Evolutionary conservation across 1,140 invertebrate species (phyloP).

Genomic region (Drosophila paulistorum): DNA sequence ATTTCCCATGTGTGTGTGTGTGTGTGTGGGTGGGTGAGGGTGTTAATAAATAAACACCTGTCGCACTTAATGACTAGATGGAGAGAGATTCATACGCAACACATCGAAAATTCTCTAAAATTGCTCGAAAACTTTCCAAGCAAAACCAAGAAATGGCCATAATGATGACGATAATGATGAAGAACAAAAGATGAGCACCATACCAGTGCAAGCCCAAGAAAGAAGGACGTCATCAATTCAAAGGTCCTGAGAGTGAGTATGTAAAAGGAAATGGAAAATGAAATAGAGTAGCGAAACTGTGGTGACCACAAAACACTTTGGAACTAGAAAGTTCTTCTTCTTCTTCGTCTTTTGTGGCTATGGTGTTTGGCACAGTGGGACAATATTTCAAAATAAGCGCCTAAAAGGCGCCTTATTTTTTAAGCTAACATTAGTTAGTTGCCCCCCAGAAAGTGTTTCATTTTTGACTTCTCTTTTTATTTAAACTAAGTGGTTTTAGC

Average conservation of each 20-base stretch:
- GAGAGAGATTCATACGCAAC: not conserved
- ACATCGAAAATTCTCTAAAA: slow-evolving; percentile 22
- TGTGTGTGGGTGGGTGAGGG: not conserved
- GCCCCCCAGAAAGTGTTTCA: too few species aligned
- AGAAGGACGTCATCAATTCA: slow-evolving; percentile 68
- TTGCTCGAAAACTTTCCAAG: too few species aligned
- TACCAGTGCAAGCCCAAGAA: slow-evolving; percentile 31
- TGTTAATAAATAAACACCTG: slow-evolving; percentile 78
- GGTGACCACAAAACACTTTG: slow-evolving; percentile 69
- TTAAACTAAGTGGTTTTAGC: not conserved
- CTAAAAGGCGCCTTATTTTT: too few species aligned
- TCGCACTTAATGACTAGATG: slow-evolving; percentile 45
- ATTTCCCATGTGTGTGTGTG: not conserved
- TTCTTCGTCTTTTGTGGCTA: slow-evolving; percentile 36
- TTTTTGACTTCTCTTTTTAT: not conserved
- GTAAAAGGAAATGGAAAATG: not conserved
- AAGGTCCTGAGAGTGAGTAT: slow-evolving; percentile 15
- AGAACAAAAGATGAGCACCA: slow-evolving; percentile 15
- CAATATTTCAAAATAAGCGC: not conserved
- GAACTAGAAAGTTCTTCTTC: slow-evolving; percentile 53
- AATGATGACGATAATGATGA: slow-evolving; percentile 15
- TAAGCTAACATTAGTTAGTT: too few species aligned
- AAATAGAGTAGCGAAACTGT: not conserved
- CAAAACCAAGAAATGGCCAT: slow-evolving; percentile 26
- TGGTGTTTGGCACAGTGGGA: slow-evolving; percentile 48